Conservation (phyloP, 2,888 invertebrate species). For the Nebria salina region DNA sequence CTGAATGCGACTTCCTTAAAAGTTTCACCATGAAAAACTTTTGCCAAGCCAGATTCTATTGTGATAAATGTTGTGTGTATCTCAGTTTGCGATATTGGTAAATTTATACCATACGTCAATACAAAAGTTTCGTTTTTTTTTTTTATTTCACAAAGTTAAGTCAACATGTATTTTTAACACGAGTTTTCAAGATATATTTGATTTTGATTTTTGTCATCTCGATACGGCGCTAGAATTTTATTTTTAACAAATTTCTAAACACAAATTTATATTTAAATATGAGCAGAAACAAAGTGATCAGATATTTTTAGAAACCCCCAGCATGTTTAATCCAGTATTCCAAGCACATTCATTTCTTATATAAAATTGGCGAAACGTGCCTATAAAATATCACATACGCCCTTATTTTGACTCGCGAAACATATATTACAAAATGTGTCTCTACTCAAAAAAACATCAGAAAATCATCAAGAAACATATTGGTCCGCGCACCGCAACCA, state of each 20-base stretch:
- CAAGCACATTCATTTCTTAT: no score
- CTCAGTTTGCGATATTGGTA: conserved; percentile 7
- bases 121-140: no score
- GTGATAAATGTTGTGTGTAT: conserved; percentile 2
- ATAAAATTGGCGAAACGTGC: conserved; percentile 25
- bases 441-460: conserved; percentile 59
- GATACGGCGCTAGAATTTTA: no score
- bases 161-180: no score
- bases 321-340: no score
- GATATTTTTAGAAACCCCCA: no score
- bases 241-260: no score
- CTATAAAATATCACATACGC: conserved; percentile 44
- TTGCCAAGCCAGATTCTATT: conserved; percentile 2
- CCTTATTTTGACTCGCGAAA: conserved; percentile 26
- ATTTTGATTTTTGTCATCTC: no score
- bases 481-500: not conserved
- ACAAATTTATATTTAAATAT: no score
- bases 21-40: not conserved
- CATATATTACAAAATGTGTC: conserved; percentile 49
- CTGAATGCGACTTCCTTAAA: conserved; percentile 2
- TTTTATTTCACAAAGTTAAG: no score
- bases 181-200: no score
- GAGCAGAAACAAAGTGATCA: no score
- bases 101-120: not conserved
- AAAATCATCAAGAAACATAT: conserved; percentile 58